Conservation (phyloP, 2,888 invertebrate species). For the Teleogryllus oceanicus region DNA sequence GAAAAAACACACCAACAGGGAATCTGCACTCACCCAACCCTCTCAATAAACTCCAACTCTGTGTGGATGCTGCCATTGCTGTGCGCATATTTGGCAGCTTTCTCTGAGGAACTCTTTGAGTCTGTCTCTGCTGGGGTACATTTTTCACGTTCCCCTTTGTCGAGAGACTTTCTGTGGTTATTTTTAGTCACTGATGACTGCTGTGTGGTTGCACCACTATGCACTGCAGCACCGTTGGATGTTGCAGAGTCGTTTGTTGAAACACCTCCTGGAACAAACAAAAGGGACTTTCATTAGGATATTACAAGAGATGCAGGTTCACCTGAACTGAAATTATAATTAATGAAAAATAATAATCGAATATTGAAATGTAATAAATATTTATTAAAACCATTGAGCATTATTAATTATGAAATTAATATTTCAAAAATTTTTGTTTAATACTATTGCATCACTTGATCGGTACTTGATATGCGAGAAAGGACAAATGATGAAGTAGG, state of each 20-base stretch:
- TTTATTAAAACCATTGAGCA: too few species aligned
- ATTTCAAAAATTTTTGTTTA: too few species aligned
- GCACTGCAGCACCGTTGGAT: slow-evolving; percentile 33
- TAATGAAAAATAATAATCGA: too few species aligned
- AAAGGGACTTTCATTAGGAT: too few species aligned
- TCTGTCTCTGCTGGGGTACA: slow-evolving; percentile 27
- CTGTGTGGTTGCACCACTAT: background rate
- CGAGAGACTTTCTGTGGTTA: slow-evolving; percentile 55
- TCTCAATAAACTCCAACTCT: slow-evolving; percentile 53
- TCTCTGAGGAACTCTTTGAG: slow-evolving; percentile 42
- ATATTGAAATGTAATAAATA: too few species aligned
- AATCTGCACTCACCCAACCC: slow-evolving; percentile 45
- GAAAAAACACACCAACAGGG: background rate
- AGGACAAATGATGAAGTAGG: too few species aligned
- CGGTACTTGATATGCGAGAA: too few species aligned
- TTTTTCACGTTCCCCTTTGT: slow-evolving; percentile 47
- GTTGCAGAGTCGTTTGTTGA: slow-evolving; percentile 30
- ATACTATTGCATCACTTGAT: too few species aligned
- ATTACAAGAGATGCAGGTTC: too few species aligned
- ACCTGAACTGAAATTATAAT: too few species aligned
- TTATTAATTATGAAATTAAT: too few species aligned
- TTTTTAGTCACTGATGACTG: slow-evolving; percentile 45
- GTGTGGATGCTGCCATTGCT: slow-evolving; percentile 49
- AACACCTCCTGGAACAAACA: background rate
- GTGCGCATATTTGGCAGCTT: slow-evolving; percentile 48